Percentiles rank a stretch among this genome's conserved stretches.
Conservation (phyloP, 2,888 invertebrate species). For the Thalpophila matura region DNA sequence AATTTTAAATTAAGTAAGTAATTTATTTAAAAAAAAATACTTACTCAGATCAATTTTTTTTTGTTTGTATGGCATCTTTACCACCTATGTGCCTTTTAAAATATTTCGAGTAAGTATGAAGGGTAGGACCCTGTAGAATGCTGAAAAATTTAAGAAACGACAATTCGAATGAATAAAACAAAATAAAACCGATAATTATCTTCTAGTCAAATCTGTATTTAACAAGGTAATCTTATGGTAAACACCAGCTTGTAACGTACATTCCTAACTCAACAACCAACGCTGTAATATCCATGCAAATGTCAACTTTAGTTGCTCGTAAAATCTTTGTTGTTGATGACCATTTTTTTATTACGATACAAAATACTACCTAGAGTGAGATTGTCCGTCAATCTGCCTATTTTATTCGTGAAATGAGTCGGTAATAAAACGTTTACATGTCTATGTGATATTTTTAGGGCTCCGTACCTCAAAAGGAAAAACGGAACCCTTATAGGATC, state of each 20-base stretch:
- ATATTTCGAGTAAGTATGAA: too few species aligned
- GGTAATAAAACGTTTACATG: constrained; percentile 24
- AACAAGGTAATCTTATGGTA: constrained; percentile 4
- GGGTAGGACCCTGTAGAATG: too few species aligned
- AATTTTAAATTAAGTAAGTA: too few species aligned
- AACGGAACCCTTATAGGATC: too few species aligned
- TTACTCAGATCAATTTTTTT: too few species aligned
- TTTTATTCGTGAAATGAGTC: constrained; percentile 18
- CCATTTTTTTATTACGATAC: constrained; percentile 35
- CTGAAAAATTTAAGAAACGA: background rate
- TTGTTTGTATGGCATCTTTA: too few species aligned
- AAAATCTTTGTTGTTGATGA: constrained; percentile 45
- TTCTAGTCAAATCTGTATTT: background rate
- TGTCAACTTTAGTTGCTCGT: constrained; percentile 49
- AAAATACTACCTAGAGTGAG: constrained; percentile 19
- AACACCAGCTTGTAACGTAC: constrained; percentile 19
- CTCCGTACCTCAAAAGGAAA: too few species aligned
- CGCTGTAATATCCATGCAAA: constrained; percentile 56
- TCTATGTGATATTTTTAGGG: constrained; percentile 4
- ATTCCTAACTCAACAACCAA: constrained; percentile 32
- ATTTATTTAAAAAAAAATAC: too few species aligned
- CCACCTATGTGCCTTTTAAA: too few species aligned
- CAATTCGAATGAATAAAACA: background rate
- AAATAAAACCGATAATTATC: constrained; percentile 1
- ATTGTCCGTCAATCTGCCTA: constrained; percentile 19